Evolutionary conservation across 2,888 invertebrate genomes (phyloP), one percentile per base, ranked within the genome.

Genomic region (Melanostoma mellinum): DNA sequence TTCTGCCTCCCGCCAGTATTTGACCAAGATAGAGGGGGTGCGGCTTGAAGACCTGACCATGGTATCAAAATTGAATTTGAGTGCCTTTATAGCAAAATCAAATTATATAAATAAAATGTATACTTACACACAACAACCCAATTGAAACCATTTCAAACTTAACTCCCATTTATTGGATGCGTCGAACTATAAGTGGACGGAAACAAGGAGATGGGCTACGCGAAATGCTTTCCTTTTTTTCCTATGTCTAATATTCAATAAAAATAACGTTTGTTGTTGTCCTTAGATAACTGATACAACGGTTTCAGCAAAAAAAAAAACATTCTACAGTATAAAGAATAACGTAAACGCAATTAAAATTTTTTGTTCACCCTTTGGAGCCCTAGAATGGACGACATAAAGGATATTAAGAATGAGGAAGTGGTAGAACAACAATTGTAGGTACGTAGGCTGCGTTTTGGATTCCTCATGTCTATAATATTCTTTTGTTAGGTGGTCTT

Each of bases 381-480:
- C 48, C 20, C 20, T 20, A 20, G 20, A 20, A 20, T 20, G 20
- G 20, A 20, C 58, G 74, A 56, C 42, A 32, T 36, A 65, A 67
- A 61, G 65, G 36, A 46, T 35, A 10, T 53, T 32, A 44, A 10
- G 32, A 35, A 42, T 4, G 40, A 36, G 33, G 10, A 48, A 46
- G 35, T 6, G 40, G 42, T 40, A 10, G 42, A 36, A 61, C 52
- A 73, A 42, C 73, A 74, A 84, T 74, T 79, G 74, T 79, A 71
- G 53, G 74, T 40, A 20, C 20, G 20, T 20, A 71, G 71, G 46
- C 74, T 71, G 79, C 63, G 65, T 71, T 74, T 79, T 67, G 74
- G 74, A 84, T 84, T 67, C 68, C 65, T 60, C 71, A 60, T 79
- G 84, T 61, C 84, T 74, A 84, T 84, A 65, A 71, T 71, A 68